Percentiles rank a stretch among this genome's conserved stretches.
Conservation (phyloP, 2,113 vertebrate genomes). For the Catagonus wagneri region DNA sequence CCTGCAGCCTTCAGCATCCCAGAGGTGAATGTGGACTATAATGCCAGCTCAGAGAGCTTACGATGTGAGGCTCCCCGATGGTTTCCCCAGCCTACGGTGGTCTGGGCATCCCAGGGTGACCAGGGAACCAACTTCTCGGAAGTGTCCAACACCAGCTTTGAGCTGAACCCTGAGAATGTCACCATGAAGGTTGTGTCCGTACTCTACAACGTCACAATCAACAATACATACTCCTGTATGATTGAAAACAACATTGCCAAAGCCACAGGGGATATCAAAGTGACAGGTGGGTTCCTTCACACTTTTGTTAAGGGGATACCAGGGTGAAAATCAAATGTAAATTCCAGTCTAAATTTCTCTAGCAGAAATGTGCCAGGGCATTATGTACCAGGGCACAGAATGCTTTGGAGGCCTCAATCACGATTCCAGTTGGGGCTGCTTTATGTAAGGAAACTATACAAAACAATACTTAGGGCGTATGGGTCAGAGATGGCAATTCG, state of each 20-base stretch:
- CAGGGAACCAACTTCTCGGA: conserved; percentile 65
- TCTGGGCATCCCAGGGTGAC: conserved; percentile 71
- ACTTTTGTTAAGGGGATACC: rapidly evolving
- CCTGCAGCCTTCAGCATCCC: conserved; percentile 85
- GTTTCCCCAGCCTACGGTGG: conserved; percentile 83
- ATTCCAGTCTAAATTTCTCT: conserved; percentile 28
- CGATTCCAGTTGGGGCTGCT: background rate
- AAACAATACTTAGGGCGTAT: background rate
- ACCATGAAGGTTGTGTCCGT: conserved; percentile 85
- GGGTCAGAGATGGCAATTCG: background rate
- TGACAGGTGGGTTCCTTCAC: conserved; percentile 82
- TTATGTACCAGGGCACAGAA: background rate
- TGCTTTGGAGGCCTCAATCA: background rate
- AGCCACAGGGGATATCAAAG: conserved; percentile 81
- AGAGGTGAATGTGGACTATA: conserved; percentile 68
- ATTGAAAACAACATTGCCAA: conserved; percentile 87
- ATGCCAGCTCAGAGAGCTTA: conserved; percentile 72
- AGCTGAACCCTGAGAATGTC: conserved; percentile 81
- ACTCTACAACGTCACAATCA: conserved; percentile 78
- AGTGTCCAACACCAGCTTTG: conserved; percentile 78
- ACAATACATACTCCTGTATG: conserved; percentile 85
- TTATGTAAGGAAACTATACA: background rate
- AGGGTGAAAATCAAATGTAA: background rate
- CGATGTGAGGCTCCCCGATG: conserved; percentile 81
- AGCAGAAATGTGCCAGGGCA: background rate